These are phyloP conservation scores for Perdita meconis DNA, from an alignment of 2,888 invertebrate genomes.

Conservation along the genomic window DNA sequence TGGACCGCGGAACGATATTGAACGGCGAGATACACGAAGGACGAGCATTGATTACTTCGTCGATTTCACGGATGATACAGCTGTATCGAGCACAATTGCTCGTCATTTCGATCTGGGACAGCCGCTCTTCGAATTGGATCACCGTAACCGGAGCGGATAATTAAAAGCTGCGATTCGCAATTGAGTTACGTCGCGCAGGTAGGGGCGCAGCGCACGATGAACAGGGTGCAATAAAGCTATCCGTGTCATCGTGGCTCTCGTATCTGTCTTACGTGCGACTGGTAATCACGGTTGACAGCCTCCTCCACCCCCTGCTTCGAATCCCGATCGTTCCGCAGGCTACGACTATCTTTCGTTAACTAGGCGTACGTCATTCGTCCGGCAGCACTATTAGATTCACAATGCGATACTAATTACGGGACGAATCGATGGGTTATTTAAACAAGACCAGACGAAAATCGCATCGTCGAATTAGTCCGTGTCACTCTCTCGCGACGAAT, in stretches of 20 bases:
- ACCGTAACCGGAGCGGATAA: slow-evolving; percentile 68
- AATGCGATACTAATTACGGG: slow-evolving; percentile 20
- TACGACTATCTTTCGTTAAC: slow-evolving; percentile 35
- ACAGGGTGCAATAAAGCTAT: slow-evolving; percentile 6
- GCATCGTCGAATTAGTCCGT: slow-evolving; percentile 16
- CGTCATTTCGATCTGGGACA: slow-evolving; percentile 33
- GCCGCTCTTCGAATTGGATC: slow-evolving; percentile 37
- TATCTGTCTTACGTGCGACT: slow-evolving; percentile 34
- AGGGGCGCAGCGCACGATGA: not conserved
- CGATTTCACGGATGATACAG: slow-evolving; percentile 35
- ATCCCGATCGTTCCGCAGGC: slow-evolving; percentile 11
- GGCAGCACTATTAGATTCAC: slow-evolving; percentile 4
- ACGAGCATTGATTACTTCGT: slow-evolving; percentile 42
- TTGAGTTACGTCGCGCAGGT: slow-evolving; percentile 59
- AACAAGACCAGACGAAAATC: slow-evolving; percentile 18
- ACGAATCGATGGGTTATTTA: slow-evolving; percentile 25
- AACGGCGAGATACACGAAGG: slow-evolving; percentile 2
- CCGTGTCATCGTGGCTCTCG: not conserved
- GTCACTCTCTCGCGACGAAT: slow-evolving; percentile 14
- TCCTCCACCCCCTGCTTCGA: not conserved
- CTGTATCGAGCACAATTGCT: slow-evolving; percentile 17
- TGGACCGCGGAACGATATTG: slow-evolving; percentile 2
- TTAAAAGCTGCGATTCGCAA: slow-evolving; percentile 67
- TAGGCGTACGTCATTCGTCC: slow-evolving; percentile 19
- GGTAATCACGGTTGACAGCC: slow-evolving; percentile 8